Evolutionary conservation across 2,113 vertebrate species (phyloP), one percentile per base, ranked within the genome.

Genomic region (Alexandromys fortis): DNA sequence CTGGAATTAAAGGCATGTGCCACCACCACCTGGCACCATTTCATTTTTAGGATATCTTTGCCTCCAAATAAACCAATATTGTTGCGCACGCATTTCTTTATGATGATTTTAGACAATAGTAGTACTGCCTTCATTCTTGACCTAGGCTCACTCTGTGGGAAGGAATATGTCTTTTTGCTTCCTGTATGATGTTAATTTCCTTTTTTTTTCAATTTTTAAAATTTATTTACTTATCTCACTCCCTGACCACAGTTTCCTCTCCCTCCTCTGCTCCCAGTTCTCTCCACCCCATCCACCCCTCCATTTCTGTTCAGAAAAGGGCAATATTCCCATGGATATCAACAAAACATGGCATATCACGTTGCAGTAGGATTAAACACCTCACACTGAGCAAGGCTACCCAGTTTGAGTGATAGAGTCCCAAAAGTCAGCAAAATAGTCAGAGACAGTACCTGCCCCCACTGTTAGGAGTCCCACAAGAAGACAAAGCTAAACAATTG

Each of bases 41-140:
- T 76, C 5, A 35, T 91, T 89, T 97, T 45, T n/a, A n/a, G n/a
- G 92, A 55, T 22, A 65, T 19, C 26, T 55, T 95, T 73, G 52
- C 24, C 3, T 73, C 89, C 70, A 94, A 35, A 86, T 45, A 86
- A 33, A 65, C 17, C 30, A 30, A 49, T 47, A 49, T 7, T 35
- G 24, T 19, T 76, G 77, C 68, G 11, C 26, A 52, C 9, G 61
- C 3, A 79, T 67, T 90, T 35, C 47, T 78, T 88, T 16, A 68
- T 47, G 42, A 72, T 7, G 45, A n/a, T 42, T 55, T 65, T 63
- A 75, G 45, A 92, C 88, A 86, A 83, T 16, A 89, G 75, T 47
- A 47, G 35, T 38, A 78, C 16, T 76, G 12, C 21, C 76, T 94
- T 75, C n/a, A 35, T 45, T 85, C 68, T 79, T 47, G 16, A 52